These are phyloP conservation scores for Crax fasciolata DNA, from an alignment of 2,797 vertebrate genomes.

Conservation along the genomic window DNA sequence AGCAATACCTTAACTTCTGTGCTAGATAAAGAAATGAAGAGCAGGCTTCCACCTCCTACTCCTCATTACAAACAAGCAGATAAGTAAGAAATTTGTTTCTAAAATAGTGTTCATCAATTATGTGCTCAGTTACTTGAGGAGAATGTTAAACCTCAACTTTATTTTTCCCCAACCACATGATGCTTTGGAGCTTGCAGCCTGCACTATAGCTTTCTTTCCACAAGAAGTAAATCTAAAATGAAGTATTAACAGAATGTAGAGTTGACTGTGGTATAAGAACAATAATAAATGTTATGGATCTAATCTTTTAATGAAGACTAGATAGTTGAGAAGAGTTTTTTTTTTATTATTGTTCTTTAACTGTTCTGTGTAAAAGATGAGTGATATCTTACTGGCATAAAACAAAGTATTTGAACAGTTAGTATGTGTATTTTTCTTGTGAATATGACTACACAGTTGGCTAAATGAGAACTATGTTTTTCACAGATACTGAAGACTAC, in stretches of 20 bases:
- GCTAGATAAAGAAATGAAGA: conserved; percentile 90
- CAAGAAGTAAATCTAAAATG: not conserved
- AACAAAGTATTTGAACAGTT: not conserved
- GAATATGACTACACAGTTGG: not conserved
- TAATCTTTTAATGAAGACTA: not conserved
- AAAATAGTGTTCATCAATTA: not conserved
- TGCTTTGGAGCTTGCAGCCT: not conserved
- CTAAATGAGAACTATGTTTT: not conserved
- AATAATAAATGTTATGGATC: not conserved
- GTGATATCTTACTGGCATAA: not conserved
- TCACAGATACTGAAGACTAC: not conserved
- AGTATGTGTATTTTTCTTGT: not conserved
- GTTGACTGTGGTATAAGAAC: not conserved
- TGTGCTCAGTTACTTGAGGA: not conserved
- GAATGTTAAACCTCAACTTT: not conserved
- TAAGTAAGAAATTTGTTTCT: conserved; percentile 86
- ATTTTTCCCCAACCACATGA: not conserved
- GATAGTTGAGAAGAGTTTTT: not conserved
- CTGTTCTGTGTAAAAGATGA: not conserved
- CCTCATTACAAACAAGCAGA: conserved; percentile 92
- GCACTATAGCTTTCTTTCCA: not conserved
- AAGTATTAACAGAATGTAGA: not conserved
- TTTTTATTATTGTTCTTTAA: not conserved
- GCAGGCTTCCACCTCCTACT: conserved; percentile 91
- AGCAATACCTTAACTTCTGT: conserved; percentile 88